Percentiles rank a stretch among this genome's conserved stretches.
These are phyloP conservation scores for Apamea epomidion DNA, from an alignment of 2,888 invertebrate species.

Conservation along the genomic window DNA sequence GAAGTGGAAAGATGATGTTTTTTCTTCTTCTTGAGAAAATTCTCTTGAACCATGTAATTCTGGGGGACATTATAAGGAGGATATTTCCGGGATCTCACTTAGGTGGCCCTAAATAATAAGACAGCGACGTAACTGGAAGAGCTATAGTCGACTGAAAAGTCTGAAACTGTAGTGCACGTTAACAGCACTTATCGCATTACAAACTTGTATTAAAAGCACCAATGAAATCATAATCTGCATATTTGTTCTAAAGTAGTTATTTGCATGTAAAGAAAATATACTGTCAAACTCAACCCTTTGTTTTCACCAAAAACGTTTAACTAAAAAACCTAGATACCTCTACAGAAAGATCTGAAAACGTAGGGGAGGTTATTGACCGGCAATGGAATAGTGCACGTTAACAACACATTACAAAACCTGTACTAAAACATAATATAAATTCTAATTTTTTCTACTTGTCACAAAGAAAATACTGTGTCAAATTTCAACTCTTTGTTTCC, in stretches of 20 bases:
- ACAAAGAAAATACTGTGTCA: not conserved
- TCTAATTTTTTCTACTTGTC: too few relatives aligned
- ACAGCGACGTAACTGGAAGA: not conserved
- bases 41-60: not conserved
- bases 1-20: too few relatives aligned
- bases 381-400: not conserved
- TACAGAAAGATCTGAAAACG: not conserved
- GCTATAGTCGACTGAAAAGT: not conserved
- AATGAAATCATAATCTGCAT: too few relatives aligned
- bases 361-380: conserved; percentile 15
- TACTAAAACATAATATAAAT: not conserved
- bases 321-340: not conserved
- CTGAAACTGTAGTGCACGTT: not conserved
- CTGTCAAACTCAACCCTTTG: too few relatives aligned
- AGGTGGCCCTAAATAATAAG: not conserved
- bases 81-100: not conserved
- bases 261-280: too few relatives aligned
- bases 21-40: not conserved
- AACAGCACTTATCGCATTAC: not conserved
- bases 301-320: too few relatives aligned
- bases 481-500: not conserved
- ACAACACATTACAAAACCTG: not conserved
- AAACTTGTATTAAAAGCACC: too few relatives aligned
- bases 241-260: too few relatives aligned
- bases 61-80: not conserved